Evolutionary conservation across 1,140 invertebrate species (phyloP), one percentile per base, ranked within the genome.

Genomic region (Drosophila lacteicornis): DNA sequence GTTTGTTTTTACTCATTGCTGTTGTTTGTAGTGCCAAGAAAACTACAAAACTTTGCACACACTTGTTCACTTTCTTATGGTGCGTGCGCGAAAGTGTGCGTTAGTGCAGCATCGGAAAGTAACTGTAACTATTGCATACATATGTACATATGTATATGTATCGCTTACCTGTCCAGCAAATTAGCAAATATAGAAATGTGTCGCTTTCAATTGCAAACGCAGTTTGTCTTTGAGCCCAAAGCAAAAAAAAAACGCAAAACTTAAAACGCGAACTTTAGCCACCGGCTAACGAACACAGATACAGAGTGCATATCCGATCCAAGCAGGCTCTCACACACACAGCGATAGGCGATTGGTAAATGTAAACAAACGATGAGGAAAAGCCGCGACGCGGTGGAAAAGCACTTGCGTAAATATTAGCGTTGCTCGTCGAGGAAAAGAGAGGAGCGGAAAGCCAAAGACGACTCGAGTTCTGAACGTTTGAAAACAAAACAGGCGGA

Each of bases 31-130:
- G 50, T 51, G 69, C 40, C 62, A 67, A 87, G 83, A 71, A 87
- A 82, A 79, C 61, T 70, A 85, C 55, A 65, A 71, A 79, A 66
- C 71, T 87, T 79, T 38, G 76, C 77, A 88, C 84, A 87, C 80
- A 87, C 84, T 75, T 88, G 80, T 84, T 87, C 80, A 88, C 84
- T 88, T 87, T 87, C 84, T 88, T 87, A 84, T 83, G 27, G 67
- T 57, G 40, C 63, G 51, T 69, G 15, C n/a, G 22, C 27, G 22
- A 42, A 22, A 17, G 25, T 74, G 22, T 67, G 57, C 43, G 36
- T 45, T 40, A 71, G 38, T 80, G 50, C 60, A 75, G 76, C 76
- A 71, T 79, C 80, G 50, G 53, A 85, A 80, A 88, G 80, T 88
- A 87, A 78, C 80, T 80, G 83, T 80, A 80, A 75, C 73, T 79